Evolutionary conservation across 92 coral and sea anemone genomes (phyloP), one percentile per base, ranked within the genome.

Genomic region (Epizoanthus scotinus): DNA sequence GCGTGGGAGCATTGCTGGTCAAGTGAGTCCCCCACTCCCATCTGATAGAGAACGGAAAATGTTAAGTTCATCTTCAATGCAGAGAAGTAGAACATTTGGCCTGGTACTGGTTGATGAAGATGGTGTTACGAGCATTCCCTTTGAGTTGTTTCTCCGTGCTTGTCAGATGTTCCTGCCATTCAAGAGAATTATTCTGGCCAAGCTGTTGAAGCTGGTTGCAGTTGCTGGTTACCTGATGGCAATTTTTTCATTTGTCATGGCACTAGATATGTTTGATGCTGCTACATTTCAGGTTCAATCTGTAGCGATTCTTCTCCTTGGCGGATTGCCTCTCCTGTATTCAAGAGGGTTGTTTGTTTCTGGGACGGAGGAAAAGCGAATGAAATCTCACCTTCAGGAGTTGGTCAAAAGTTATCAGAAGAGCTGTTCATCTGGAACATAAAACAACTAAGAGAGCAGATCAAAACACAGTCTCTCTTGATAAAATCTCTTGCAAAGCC

Each of bases 221-320:
- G 78, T 90, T 68, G 86, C 82, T 29, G 60, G 89, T 19, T 93
- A 93, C 73, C 86, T 93, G 8, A 82, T 86, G 85, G 85, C 86
- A 29, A 79, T 94, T 50, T 96, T 96, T 74, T 85, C 89, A 75
- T 94, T 94, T 66, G 91, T 96, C 24, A 96, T 89, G 97, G 85
- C 99, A 0, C 49, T 96, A 78, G 83, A 62, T 31, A 86, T 91
- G 74, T 91, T 80, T 50, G 54, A 79, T 4, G 97, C 97, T 17
- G 90, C 92, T 3, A 77, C 87, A 53, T 66, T 91, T 0, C 71
- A 82, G 10, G 94, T 91, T 0, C 98, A 96, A 73, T 95, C 96
- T 8, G 68, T 89, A 34, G 92, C 94, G 4, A 50, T 93, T 31
- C 70, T 93, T 15, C 59, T 93, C 5, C 92, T 93, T 38, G 97